Conservation (phyloP, 1,140 invertebrate species). For the Penaeus japonicus region DNA sequence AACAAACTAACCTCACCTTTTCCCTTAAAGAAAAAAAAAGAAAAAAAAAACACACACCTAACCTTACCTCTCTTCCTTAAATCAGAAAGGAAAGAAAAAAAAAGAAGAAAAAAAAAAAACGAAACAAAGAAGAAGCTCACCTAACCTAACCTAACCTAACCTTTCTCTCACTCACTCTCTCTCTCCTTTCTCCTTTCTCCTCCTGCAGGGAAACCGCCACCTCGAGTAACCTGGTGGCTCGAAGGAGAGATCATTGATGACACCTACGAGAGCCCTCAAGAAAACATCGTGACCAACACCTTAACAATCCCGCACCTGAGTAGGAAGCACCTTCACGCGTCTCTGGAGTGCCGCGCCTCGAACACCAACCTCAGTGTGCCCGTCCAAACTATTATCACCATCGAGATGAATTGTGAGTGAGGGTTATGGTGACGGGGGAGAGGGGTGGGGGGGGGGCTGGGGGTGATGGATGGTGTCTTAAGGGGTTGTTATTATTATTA, state of each 20-base stretch:
- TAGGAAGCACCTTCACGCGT: slow-evolving; percentile 60
- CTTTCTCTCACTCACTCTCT: background rate
- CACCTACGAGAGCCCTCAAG: slow-evolving; percentile 55
- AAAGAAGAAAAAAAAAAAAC: too few relatives aligned
- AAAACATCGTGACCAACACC: slow-evolving; percentile 60
- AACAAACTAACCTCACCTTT: too few relatives aligned
- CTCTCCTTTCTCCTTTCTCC: background rate
- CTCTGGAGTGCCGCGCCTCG: slow-evolving; percentile 61
- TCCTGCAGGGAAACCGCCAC: slow-evolving; percentile 49
- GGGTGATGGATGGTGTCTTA: too few relatives aligned
- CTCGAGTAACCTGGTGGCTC: slow-evolving; percentile 53
- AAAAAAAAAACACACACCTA: too few relatives aligned
- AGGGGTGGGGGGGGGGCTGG: too few relatives aligned
- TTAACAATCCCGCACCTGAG: slow-evolving; percentile 60
- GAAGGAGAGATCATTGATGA: slow-evolving; percentile 35
- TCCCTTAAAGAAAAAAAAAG: too few relatives aligned
- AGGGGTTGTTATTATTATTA: background rate
- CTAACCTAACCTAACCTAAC: background rate
- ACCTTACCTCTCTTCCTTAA: too few relatives aligned
- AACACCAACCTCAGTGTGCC: slow-evolving; percentile 60
- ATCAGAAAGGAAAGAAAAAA: too few relatives aligned
- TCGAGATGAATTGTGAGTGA: slow-evolving; percentile 60
- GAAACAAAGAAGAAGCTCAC: too few relatives aligned
- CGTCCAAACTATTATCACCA: slow-evolving; percentile 60
- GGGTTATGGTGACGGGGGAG: background rate